These are phyloP conservation scores for Corythoichthys intestinalis DNA, from an alignment of 2,113 vertebrate genomes.

Conservation along the genomic window DNA sequence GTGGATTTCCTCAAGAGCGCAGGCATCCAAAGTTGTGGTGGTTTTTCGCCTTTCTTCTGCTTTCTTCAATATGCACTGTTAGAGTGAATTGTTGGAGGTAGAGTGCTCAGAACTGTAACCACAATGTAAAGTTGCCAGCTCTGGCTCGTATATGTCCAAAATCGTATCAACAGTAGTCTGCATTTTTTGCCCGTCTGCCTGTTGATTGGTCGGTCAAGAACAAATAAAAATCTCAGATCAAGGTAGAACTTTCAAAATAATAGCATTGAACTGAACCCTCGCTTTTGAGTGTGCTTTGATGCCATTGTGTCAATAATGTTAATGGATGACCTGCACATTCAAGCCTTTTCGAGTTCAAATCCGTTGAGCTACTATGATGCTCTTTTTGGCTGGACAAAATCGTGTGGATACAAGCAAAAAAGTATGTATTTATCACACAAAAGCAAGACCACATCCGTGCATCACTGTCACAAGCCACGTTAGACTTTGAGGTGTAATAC, in stretches of 20 bases:
- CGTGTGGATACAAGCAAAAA: background rate
- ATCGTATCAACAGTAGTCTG: too few relatives aligned
- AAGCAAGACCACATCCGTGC: background rate
- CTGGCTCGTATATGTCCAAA: background rate
- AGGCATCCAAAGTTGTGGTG: slow-evolving; percentile 83
- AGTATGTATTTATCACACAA: slow-evolving; percentile 1
- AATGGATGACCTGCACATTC: background rate
- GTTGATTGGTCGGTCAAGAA: too few relatives aligned
- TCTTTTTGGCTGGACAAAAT: background rate
- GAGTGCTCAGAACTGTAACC: slow-evolving; percentile 15
- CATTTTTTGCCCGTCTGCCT: too few relatives aligned
- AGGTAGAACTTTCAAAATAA: too few relatives aligned
- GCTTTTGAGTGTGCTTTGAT: background rate
- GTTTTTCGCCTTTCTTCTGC: slow-evolving; percentile 77
- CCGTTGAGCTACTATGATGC: background rate
- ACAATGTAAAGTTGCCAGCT: slow-evolving; percentile 30
- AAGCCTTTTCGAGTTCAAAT: background rate
- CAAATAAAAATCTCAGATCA: too few relatives aligned
- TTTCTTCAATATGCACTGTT: slow-evolving; percentile 39
- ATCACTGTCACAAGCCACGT: background rate
- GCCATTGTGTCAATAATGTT: background rate
- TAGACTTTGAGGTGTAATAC: slow-evolving; percentile 3
- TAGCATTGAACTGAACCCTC: background rate
- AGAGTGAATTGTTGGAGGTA: slow-evolving; percentile 14
- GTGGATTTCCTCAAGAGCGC: slow-evolving; percentile 93